A percentile compares a stretch with the other conserved stretches of the same genome.
Conservation (phyloP, 35 echinoderm and acorn worm species). For the Ophiothrix spiculata region DNA sequence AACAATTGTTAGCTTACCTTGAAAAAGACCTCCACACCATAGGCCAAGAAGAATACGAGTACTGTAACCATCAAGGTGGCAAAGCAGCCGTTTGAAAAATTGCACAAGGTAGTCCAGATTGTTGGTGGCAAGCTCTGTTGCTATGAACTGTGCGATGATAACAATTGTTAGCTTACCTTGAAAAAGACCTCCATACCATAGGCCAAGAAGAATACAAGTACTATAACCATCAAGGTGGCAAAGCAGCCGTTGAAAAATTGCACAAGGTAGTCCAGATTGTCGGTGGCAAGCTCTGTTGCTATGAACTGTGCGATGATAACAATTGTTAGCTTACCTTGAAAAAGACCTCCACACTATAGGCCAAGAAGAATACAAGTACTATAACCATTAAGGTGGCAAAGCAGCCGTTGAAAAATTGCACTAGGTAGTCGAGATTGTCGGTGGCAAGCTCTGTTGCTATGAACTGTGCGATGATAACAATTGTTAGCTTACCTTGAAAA, state of each 20-base stretch:
- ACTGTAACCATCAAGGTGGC: slow-evolving; percentile 72
- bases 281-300: slow-evolving; percentile 30
- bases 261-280: slow-evolving; percentile 39
- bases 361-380: slow-evolving; percentile 82
- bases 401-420: slow-evolving; percentile 56
- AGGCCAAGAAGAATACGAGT: slow-evolving; percentile 83
- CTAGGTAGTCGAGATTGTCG: slow-evolving; percentile 42
- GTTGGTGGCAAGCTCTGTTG: slow-evolving; percentile 30
- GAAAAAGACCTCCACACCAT: slow-evolving; percentile 97
- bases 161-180: too few relatives aligned
- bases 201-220: slow-evolving; percentile 80
- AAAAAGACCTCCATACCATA: slow-evolving; percentile 98
- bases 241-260: slow-evolving; percentile 64
- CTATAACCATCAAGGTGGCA: slow-evolving; percentile 71
- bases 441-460: slow-evolving; percentile 41
- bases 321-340: slow-evolving; percentile 95
- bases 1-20: too few relatives aligned
- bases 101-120: slow-evolving; percentile 46
- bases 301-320: too few relatives aligned
- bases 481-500: slow-evolving; percentile 91
- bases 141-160: too few relatives aligned
- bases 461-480: too few relatives aligned
- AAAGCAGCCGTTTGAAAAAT: slow-evolving; percentile 63
- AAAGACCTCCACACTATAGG: slow-evolving; percentile 94
- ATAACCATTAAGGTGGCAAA: slow-evolving; percentile 76